Evolutionary conservation across 2,797 vertebrate genomes (phyloP).

Genomic region (Nasua narica): DNA sequence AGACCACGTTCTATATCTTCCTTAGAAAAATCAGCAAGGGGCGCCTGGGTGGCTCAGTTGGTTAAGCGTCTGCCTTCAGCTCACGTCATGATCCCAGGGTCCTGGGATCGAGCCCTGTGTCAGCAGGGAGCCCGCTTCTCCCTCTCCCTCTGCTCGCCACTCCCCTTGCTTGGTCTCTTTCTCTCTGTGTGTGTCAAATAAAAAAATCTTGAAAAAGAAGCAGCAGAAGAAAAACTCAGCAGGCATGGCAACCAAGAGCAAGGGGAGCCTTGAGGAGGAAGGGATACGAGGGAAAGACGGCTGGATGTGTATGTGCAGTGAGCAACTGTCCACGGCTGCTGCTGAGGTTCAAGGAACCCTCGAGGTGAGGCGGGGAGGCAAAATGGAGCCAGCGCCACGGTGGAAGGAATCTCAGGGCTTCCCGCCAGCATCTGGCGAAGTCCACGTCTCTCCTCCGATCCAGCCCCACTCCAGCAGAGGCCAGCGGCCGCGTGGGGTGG

Average conservation of each 20-base stretch:
- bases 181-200: background rate
- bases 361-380: background rate
- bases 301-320: background rate
- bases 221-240: background rate
- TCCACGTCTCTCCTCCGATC: background rate
- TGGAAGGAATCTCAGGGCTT: background rate
- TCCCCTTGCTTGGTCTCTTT: no score
- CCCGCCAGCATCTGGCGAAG: background rate
- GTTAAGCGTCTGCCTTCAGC: background rate
- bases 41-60: background rate
- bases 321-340: background rate
- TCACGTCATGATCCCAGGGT: background rate
- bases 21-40: background rate
- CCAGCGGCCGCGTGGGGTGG: no score
- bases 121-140: background rate
- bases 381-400: accelerated
- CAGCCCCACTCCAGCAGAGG: background rate
- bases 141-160: background rate
- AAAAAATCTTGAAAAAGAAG: background rate
- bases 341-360: no score
- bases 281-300: background rate
- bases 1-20: background rate
- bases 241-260: background rate
- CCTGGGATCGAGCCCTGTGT: background rate
- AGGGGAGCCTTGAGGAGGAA: background rate